Evolutionary conservation across 2,797 vertebrate genomes (phyloP), one percentile per base, ranked within the genome.

Genomic region (Sebastes vulpes): DNA sequence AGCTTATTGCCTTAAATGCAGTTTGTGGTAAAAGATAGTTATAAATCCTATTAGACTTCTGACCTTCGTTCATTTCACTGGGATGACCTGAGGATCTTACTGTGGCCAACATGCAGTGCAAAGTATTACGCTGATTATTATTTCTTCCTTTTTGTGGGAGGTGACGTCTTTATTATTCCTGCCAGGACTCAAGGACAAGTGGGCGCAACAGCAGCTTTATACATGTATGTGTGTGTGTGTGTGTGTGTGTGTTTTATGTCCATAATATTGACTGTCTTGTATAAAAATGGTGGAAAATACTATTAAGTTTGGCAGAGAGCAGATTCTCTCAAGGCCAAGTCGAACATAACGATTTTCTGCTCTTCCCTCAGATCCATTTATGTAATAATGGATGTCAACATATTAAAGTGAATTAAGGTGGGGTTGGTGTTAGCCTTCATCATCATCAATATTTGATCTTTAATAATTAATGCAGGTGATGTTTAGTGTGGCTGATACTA

Each of bases 1-100:
- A 90, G 54, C 23, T 79, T 81, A 83, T 89, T 87, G 83, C 75
- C 63, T 88, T 84, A 80, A 90, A 87, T 79, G 85, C 64, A 84
- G 60, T 82, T 89, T 88, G 85, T 92, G 76, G 77, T 83, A 79
- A 75, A 89, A 82, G 65, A 82, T 14, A 4, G 65, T 75, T 79
- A 86, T 81, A 85, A 79, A 86, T 85, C 78, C 63, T 80, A 63
- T 76, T 71, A 73, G 58, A 83, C 68, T 67, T 80, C 65, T 76
- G 67, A 76, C 38, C 70, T 29, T 59, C 35, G 57, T 75, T 85
- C 52, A 56, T 58, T 61, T 76, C 53, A 18, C 65, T 60, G 46
- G 71, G 7, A 18, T 25, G 74, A 79, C 68, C 54, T 3, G 58
- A 65, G 11, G 53, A 54, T 54, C 12, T 9, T 56, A 52, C 50